Percentiles rank a stretch among this genome's conserved stretches.
These are phyloP conservation scores for Heliconius nattereri DNA, from an alignment of 1,140 invertebrate species.

Conservation along the genomic window DNA sequence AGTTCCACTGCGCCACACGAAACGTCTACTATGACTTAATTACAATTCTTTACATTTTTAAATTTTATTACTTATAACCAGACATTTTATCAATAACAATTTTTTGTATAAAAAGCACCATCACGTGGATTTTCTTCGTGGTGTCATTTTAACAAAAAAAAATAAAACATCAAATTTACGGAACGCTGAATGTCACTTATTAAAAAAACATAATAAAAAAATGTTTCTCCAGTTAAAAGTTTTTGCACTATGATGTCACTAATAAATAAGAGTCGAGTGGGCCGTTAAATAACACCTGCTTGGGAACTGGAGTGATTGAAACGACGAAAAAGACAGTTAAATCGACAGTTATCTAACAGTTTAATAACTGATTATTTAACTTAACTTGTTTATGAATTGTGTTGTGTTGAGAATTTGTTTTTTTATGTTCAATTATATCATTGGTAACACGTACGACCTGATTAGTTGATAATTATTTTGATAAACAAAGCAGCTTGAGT, in stretches of 20 bases:
- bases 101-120: neutral
- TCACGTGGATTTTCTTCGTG: neutral
- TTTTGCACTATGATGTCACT: slow-evolving; percentile 33
- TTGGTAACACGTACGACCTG: too few species aligned
- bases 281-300: slow-evolving; percentile 10
- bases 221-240: neutral
- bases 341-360: slow-evolving; percentile 14
- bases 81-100: neutral
- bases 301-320: neutral
- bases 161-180: neutral
- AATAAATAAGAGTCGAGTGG: slow-evolving; percentile 5
- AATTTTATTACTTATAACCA: neutral
- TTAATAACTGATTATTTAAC: slow-evolving; percentile 9
- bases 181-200: neutral
- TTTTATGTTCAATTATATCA: too few species aligned
- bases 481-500: too few species aligned
- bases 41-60: too few species aligned
- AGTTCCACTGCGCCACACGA: neutral
- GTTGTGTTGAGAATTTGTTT: neutral
- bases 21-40: too few species aligned
- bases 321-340: neutral
- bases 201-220: neutral
- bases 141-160: neutral
- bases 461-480: too few species aligned
- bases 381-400: neutral